These are phyloP conservation scores for Astreopora myriophthalma DNA, from an alignment of 64 coral and sea anemone species.

Conservation along the genomic window DNA sequence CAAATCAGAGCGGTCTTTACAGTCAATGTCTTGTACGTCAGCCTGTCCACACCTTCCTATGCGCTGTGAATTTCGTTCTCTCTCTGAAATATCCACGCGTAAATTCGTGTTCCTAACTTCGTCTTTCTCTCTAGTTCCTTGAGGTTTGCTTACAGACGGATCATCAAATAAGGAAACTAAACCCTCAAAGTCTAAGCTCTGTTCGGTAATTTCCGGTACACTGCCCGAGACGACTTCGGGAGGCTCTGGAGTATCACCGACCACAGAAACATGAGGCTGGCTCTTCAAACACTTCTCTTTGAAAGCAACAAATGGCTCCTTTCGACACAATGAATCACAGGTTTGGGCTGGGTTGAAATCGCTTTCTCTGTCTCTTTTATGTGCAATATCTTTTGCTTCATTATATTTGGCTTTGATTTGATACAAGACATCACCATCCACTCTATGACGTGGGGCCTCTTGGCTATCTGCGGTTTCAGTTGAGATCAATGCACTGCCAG, in stretches of 20 bases:
- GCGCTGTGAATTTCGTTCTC: not conserved
- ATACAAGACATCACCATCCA: not conserved
- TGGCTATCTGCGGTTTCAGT: not conserved
- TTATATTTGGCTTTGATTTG: not conserved
- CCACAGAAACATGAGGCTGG: not conserved
- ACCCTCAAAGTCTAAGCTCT: conserved; percentile 31
- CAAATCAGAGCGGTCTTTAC: not conserved
- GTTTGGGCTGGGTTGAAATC: not conserved
- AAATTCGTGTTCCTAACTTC: not conserved
- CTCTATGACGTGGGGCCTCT: not conserved
- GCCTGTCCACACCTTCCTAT: not conserved
- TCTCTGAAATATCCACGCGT: not conserved
- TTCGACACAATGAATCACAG: not conserved
- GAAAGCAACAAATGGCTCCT: not conserved
- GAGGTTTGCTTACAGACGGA: not conserved
- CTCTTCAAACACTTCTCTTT: not conserved
- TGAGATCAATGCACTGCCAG: not conserved
- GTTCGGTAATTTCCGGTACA: not conserved
- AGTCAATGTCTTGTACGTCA: not conserved
- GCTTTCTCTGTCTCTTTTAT: not conserved
- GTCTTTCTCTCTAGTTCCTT: not conserved
- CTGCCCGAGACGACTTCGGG: not conserved
- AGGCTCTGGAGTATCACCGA: too few species aligned
- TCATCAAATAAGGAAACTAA: conserved; percentile 14
- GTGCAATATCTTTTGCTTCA: not conserved